These are phyloP conservation scores for Myzus persicae DNA, from an alignment of 1,140 invertebrate genomes.

Conservation along the genomic window DNA sequence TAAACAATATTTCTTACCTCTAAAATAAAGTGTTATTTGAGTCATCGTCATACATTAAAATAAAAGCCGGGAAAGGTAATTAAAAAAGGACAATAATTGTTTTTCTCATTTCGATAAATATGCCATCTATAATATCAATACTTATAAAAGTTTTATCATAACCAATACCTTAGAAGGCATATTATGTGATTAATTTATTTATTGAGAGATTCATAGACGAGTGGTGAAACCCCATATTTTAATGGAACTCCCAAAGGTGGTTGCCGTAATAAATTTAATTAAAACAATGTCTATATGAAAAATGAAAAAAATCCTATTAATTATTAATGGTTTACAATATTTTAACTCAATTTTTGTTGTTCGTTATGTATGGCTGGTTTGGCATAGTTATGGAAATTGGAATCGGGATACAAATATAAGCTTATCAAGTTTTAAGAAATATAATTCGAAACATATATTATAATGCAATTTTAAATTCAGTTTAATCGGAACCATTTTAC, in stretches of 20 bases:
- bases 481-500: not conserved
- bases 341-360: not conserved
- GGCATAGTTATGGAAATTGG: not conserved
- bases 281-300: not conserved
- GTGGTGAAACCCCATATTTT: not conserved
- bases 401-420: not conserved
- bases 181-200: not conserved
- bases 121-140: not conserved
- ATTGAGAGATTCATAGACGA: not conserved
- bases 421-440: not conserved
- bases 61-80: not conserved
- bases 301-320: not conserved
- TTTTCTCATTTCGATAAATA: not conserved
- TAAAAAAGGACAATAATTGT: not conserved
- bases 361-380: not conserved
- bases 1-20: not conserved
- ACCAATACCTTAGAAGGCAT: no score
- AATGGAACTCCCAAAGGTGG: not conserved
- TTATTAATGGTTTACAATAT: not conserved
- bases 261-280: not conserved
- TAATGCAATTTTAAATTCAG: not conserved
- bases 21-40: not conserved
- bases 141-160: no score
- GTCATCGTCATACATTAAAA: not conserved
- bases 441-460: not conserved